Percentiles rank a stretch among this genome's conserved stretches.
Evolutionary conservation across 2,797 vertebrate species (phyloP).

Genomic region (Nannoperca australis): DNA sequence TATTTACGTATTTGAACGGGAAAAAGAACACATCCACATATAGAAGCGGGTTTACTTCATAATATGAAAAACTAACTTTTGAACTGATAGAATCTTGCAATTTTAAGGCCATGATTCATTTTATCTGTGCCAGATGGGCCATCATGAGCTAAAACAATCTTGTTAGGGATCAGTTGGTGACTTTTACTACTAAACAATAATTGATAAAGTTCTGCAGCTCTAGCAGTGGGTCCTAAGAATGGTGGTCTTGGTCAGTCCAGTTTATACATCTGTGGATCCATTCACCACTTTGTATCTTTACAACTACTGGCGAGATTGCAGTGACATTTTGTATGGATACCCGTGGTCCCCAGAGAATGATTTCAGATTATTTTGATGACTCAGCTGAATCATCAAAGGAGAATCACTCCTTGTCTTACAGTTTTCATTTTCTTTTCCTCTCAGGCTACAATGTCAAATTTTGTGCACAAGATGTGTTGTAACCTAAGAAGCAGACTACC

Average conservation of each 20-base stretch:
- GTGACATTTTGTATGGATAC: not conserved
- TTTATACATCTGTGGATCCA: not conserved
- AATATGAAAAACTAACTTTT: not conserved
- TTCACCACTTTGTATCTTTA: not conserved
- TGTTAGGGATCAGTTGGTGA: slow-evolving; percentile 8
- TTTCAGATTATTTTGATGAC: not conserved
- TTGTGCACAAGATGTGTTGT: not conserved
- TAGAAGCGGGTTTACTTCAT: not conserved
- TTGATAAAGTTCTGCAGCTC: not conserved
- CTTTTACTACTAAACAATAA: no score
- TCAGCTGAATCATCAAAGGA: not conserved
- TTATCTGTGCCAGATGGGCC: not conserved
- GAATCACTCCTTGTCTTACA: not conserved
- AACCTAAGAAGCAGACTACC: not conserved
- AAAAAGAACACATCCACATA: not conserved
- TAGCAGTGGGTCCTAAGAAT: no score
- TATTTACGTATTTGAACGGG: slow-evolving; percentile 4
- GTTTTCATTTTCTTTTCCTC: not conserved
- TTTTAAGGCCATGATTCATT: slow-evolving; percentile 12
- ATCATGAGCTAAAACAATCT: not conserved
- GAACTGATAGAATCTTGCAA: not conserved
- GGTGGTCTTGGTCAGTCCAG: not conserved
- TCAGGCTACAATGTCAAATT: not conserved
- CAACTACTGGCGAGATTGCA: not conserved
- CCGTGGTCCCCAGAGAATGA: not conserved